Evolutionary conservation across 2,797 vertebrate species (phyloP).

Genomic region (Tarsius wallacei): DNA sequence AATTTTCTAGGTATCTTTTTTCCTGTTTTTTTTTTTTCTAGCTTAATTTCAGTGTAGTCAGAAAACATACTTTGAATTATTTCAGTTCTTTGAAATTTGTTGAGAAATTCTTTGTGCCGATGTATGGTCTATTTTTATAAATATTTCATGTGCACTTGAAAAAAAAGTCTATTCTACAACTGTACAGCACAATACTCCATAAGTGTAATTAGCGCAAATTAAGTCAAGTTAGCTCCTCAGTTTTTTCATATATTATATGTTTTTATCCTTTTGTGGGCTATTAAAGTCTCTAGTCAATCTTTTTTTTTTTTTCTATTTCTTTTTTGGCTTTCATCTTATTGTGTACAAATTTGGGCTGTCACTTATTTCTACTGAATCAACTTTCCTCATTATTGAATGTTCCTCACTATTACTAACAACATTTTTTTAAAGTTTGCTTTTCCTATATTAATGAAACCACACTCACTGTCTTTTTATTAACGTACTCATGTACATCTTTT

Average conservation of each 20-base stretch:
- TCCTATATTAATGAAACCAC: neutral
- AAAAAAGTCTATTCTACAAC: neutral
- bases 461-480: neutral
- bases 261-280: neutral
- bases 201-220: neutral
- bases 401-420: neutral
- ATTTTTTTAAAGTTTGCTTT: neutral
- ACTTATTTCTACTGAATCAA: neutral
- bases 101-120: neutral
- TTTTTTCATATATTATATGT: neutral
- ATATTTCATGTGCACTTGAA: neutral
- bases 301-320: neutral
- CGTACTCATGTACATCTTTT: neutral
- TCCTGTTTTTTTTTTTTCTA: neutral
- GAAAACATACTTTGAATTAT: neutral
- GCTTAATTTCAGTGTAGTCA: neutral
- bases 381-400: neutral
- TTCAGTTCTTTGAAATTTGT: slow-evolving; percentile 24
- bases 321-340: neutral
- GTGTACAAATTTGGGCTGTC: neutral
- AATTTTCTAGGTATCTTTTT: neutral
- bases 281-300: neutral
- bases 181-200: neutral
- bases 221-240: neutral
- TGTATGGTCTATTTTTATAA: neutral